Base-by-base conservation (phyloP, 2,888 invertebrate species). In the Eugnorisma glareosa region DNA sequence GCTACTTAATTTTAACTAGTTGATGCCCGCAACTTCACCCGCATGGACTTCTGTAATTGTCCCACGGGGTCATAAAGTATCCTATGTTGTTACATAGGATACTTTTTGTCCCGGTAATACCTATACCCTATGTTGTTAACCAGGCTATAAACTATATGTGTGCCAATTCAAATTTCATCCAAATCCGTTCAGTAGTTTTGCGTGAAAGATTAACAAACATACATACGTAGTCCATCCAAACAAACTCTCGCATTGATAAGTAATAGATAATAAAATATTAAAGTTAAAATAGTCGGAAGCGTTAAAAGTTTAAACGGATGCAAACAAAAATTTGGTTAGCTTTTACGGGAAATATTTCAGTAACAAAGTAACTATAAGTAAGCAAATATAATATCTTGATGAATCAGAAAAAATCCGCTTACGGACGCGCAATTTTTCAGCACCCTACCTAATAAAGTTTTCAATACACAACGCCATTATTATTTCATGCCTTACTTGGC, bases 401-500 rank as follows among this genome's bases (percentile, higher is more conserved):
- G 80, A 81, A 69, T 84, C 81, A 79, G 37, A 48, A 54, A 61
- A 80, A 66, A 84, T 84, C 80, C 81, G 81, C n/a, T 69, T 73
- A 66, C 51, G 45, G 28, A 84, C 40, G 28, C 54, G 54, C n/a
- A 80, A 80, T 66, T 81, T 81, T 73, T 81, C 73, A 84, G 66
- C 81, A 77, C 71, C 54, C 24, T 40, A n/a, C 54, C 10, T 31
- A 78, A 71, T 83, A 71, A 81, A 81, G 61, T n/a, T 83, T 67
- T 81, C 81, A 83, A 21, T 67, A 18, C 28, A 59, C 37, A 54
- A 35, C 45, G 35, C n/a, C 64, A 40, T 64, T 64, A 48, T 77
- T 18, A 54, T 66, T 70, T 45, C 7, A 54, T 31, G 64, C 13
- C 35, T 31, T 48, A n/a, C 18, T 66, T 66, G 51, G 18, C 1